Evolutionary conservation across 2,113 vertebrate genomes (phyloP).

Genomic region (Cololabis saira): DNA sequence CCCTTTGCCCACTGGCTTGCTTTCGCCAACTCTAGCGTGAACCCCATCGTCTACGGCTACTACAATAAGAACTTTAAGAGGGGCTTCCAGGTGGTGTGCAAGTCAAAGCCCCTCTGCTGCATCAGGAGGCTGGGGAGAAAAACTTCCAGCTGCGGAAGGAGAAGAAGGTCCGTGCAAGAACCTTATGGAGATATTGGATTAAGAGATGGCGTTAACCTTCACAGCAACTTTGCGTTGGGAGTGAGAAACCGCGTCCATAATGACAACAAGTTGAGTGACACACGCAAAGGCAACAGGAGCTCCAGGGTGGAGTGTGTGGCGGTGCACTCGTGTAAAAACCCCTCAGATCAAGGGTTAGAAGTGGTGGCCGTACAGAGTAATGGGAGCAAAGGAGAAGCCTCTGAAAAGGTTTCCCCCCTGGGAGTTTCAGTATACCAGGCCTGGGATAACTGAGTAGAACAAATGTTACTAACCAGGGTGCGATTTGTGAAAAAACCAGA

Average conservation of each 20-base stretch:
- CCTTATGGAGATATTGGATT: constrained; percentile 1
- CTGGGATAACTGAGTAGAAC: constrained; percentile 68
- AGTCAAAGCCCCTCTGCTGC: constrained; percentile 57
- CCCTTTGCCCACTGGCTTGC: constrained; percentile 87
- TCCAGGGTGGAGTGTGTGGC: constrained; percentile 30
- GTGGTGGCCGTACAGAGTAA: constrained; percentile 45
- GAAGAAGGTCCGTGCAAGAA: constrained; percentile 12
- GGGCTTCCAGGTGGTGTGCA: constrained; percentile 79
- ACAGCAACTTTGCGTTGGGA: constrained; percentile 60
- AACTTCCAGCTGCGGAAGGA: constrained; percentile 37
- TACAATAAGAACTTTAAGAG: constrained; percentile 86
- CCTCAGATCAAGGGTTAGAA: constrained; percentile 39
- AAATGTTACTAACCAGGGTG: neutral
- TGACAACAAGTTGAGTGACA: constrained; percentile 52
- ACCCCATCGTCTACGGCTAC: constrained; percentile 87
- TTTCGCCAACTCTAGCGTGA: constrained; percentile 85
- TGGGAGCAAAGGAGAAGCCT: constrained; percentile 33
- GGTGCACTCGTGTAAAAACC: constrained; percentile 36
- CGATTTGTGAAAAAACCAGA: no score
- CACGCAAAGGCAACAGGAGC: constrained; percentile 34
- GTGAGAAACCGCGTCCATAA: constrained; percentile 77
- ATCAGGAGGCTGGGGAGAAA: constrained; percentile 6
- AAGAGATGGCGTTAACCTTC: constrained; percentile 37
- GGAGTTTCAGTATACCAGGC: constrained; percentile 72
- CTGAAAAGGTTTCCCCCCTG: constrained; percentile 54